Percentiles rank a stretch among this genome's conserved stretches.
These are phyloP conservation scores for Scelioninae gen. 1 DNA, from an alignment of 2,888 invertebrate species.

Conservation along the genomic window DNA sequence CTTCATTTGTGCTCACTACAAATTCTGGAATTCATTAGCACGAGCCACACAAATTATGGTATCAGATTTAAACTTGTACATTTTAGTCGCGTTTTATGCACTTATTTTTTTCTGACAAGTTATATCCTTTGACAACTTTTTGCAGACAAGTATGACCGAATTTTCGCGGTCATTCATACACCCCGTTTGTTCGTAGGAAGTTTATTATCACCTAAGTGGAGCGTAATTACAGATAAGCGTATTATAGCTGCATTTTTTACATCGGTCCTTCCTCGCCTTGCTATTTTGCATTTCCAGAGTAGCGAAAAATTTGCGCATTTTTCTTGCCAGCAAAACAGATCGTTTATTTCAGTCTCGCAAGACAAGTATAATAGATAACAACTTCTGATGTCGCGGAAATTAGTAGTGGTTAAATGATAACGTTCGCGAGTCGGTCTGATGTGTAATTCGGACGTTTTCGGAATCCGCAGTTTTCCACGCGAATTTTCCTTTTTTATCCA, in stretches of 20 bases:
- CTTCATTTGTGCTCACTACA: too few species aligned
- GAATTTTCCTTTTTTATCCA: constrained; percentile 14
- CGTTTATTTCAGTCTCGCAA: constrained; percentile 53
- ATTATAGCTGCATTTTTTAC: constrained; percentile 1
- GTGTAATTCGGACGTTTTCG: constrained; percentile 46
- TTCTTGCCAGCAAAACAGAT: constrained; percentile 36
- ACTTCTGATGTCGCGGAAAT: constrained; percentile 61
- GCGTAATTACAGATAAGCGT: constrained; percentile 29
- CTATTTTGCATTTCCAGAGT: constrained; percentile 13
- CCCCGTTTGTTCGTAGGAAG: not conserved
- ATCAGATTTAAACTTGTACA: too few species aligned
- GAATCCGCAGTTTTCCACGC: constrained; percentile 36
- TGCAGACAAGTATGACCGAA: too few species aligned
- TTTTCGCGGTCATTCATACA: too few species aligned
- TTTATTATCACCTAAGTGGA: constrained; percentile 21
- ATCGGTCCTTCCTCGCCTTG: not conserved
- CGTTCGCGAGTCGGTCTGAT: constrained; percentile 49
- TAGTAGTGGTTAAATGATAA: constrained; percentile 63
- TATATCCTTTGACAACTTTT: too few species aligned
- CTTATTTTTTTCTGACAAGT: too few species aligned
- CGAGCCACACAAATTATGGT: too few species aligned
- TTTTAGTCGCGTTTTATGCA: too few species aligned
- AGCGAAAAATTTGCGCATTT: constrained; percentile 35
- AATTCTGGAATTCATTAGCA: too few species aligned
- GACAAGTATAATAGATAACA: constrained; percentile 62